Conservation (phyloP, 2,797 vertebrate genomes). For the Microtus obscurus region DNA sequence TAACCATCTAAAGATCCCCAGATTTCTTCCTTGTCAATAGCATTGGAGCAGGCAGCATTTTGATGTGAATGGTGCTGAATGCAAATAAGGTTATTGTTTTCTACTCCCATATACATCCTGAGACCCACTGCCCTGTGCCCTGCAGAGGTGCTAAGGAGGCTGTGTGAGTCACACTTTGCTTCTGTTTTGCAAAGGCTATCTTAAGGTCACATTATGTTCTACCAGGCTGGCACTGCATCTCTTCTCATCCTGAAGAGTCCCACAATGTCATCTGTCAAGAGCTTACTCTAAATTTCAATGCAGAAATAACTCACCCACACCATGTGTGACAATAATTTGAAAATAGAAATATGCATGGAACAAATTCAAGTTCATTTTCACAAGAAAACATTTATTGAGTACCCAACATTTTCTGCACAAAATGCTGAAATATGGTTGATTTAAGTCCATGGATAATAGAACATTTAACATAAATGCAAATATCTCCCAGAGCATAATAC, state of each 20-base stretch:
- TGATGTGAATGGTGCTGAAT: slow-evolving; percentile 47
- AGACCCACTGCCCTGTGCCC: neutral
- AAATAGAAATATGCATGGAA: slow-evolving; percentile 66
- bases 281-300: slow-evolving; percentile 71
- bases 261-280: slow-evolving; percentile 68
- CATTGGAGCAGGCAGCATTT: neutral
- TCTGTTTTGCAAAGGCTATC: slow-evolving; percentile 57
- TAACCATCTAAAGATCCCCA: slow-evolving; percentile 60
- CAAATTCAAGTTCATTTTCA: slow-evolving; percentile 55
- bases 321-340: slow-evolving; percentile 70
- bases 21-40: slow-evolving; percentile 50
- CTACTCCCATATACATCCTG: neutral
- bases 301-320: slow-evolving; percentile 67
- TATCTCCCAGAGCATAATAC: neutral
- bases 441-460: slow-evolving; percentile 28
- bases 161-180: neutral
- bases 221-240: slow-evolving; percentile 7
- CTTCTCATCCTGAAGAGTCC: slow-evolving; percentile 68
- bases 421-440: slow-evolving; percentile 34
- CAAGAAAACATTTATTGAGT: slow-evolving; percentile 60
- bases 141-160: neutral
- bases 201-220: slow-evolving; percentile 60
- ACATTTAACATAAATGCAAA: slow-evolving; percentile 59
- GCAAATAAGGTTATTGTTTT: slow-evolving; percentile 68
- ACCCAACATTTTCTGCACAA: slow-evolving; percentile 46